Conservation (phyloP, 2,113 vertebrate genomes). For the Cyprinodon variegatus region DNA sequence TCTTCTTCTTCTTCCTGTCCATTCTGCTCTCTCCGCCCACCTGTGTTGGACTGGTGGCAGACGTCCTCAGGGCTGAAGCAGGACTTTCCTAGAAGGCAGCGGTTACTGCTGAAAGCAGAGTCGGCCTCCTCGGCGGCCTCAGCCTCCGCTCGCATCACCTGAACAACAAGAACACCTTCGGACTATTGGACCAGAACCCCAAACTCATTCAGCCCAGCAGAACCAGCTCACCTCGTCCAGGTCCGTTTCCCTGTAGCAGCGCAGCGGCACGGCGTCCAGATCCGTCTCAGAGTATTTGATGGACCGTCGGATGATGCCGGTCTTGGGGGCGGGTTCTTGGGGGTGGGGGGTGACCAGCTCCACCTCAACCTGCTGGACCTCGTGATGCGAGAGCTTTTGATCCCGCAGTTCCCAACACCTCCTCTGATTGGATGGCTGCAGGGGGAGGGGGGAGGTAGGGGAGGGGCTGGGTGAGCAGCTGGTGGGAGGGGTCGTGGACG, state of each 20-base stretch:
- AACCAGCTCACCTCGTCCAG: constrained; percentile 86
- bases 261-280: constrained; percentile 90
- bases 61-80: constrained; percentile 55
- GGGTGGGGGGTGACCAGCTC: constrained; percentile 78
- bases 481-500: constrained; percentile 34
- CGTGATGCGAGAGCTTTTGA: constrained; percentile 61
- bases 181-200: background rate
- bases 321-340: constrained; percentile 46
- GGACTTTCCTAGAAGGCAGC: constrained; percentile 79
- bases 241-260: constrained; percentile 94
- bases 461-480: constrained; percentile 46
- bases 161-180: background rate
- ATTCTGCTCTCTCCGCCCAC: constrained; percentile 17
- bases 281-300: constrained; percentile 95
- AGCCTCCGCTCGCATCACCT: constrained; percentile 73
- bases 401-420: constrained; percentile 26
- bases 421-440: constrained; percentile 36
- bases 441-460: constrained; percentile 49
- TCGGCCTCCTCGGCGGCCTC: constrained; percentile 83
- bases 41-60: constrained; percentile 11
- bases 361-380: constrained; percentile 83
- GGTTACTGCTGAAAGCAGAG: constrained; percentile 89
- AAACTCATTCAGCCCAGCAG: background rate
- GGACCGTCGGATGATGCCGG: constrained; percentile 81
- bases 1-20: constrained; percentile 32